Evolutionary conservation across 2,888 invertebrate genomes (phyloP).

Genomic region (Mythimna loreyi): DNA sequence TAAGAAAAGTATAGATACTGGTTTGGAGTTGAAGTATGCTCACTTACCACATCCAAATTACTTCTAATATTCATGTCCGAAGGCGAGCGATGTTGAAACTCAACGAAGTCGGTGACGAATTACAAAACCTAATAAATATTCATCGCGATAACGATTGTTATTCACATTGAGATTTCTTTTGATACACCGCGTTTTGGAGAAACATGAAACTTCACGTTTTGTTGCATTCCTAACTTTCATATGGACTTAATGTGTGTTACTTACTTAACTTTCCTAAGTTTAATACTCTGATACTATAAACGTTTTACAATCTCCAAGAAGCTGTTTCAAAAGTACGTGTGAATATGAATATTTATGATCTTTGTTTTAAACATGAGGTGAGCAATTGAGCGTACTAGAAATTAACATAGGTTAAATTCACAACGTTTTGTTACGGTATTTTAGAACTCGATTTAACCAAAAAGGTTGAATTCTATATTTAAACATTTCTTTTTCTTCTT

Average conservation of each 20-base stretch:
- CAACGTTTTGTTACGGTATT: slow-evolving; percentile 2
- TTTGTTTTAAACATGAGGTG: slow-evolving; percentile 43
- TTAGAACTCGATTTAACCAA: neutral
- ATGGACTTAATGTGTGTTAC: slow-evolving; percentile 20
- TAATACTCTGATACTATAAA: slow-evolving; percentile 36
- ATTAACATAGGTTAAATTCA: slow-evolving; percentile 39
- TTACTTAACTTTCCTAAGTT: neutral
- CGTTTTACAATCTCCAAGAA: slow-evolving; percentile 41
- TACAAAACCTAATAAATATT: slow-evolving; percentile 69
- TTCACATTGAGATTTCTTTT: slow-evolving; percentile 62
- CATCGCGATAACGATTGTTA: slow-evolving; percentile 64
- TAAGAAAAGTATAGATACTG: neutral
- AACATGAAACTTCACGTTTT: neutral
- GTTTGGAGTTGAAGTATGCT: neutral
- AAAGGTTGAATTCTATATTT: neutral
- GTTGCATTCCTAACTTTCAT: slow-evolving; percentile 17
- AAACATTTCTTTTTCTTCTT: too few relatives aligned
- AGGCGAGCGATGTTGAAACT: slow-evolving; percentile 71
- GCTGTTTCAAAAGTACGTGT: slow-evolving; percentile 42
- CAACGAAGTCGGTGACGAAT: slow-evolving; percentile 73
- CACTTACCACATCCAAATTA: slow-evolving; percentile 20
- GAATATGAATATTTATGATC: slow-evolving; percentile 47
- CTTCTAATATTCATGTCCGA: slow-evolving; percentile 15
- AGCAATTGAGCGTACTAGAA: slow-evolving; percentile 41
- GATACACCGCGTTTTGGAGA: slow-evolving; percentile 32